These are phyloP conservation scores for Automeris io DNA, from an alignment of 2,888 invertebrate genomes.

Conservation along the genomic window DNA sequence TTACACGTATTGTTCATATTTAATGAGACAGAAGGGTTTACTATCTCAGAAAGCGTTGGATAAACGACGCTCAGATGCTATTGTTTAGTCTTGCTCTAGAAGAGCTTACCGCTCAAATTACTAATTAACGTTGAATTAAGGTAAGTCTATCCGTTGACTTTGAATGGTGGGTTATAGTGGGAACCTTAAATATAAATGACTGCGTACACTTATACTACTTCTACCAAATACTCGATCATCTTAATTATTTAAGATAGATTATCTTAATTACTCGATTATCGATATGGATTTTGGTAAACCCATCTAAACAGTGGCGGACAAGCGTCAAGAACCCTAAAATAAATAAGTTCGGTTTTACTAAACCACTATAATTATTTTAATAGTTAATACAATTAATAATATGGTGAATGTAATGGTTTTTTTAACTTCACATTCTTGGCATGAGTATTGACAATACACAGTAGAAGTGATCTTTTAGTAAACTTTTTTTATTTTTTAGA, in stretches of 20 bases:
- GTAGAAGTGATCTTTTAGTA: too few species aligned
- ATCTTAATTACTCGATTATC: too few species aligned
- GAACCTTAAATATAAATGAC: conserved; percentile 3
- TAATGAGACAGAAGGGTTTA: conserved; percentile 37
- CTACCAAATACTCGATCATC: background rate
- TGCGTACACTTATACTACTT: background rate
- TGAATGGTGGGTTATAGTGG: background rate
- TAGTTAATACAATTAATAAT: too few species aligned
- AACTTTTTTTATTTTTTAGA: too few species aligned
- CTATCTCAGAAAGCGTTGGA: conserved; percentile 20
- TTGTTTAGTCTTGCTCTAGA: conserved; percentile 24
- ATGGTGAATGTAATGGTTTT: too few species aligned
- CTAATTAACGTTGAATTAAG: conserved; percentile 28
- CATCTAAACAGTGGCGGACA: too few species aligned
- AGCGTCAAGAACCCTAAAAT: too few species aligned
- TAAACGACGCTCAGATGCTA: conserved; percentile 18
- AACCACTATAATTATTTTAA: too few species aligned
- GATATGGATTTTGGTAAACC: too few species aligned
- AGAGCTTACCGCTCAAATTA: conserved; percentile 18
- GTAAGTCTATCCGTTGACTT: conserved; percentile 14
- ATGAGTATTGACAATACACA: too few species aligned
- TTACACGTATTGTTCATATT: conserved; percentile 33
- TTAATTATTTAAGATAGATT: background rate
- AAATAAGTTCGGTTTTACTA: too few species aligned
- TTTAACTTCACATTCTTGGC: too few species aligned